A percentile compares a stretch with the other conserved stretches of the same genome.
Conservation (phyloP, 1,140 invertebrate genomes). For the Cherax destructor region DNA sequence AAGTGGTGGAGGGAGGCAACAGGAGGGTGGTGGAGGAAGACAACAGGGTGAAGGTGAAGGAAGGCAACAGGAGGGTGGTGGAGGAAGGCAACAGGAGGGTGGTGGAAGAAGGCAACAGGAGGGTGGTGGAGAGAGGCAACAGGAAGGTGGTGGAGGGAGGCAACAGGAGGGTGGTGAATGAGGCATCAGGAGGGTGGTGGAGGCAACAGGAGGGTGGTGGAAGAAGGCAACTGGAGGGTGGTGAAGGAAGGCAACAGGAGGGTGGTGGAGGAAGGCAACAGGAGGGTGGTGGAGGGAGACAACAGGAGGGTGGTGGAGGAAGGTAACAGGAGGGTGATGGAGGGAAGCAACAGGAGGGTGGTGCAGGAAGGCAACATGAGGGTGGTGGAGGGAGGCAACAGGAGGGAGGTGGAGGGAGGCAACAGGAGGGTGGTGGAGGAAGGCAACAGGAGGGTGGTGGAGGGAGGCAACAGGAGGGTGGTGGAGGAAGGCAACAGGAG, state of each 20-base stretch:
- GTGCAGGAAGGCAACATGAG: not conserved
- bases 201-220: not conserved
- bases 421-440: too few species aligned
- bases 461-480: too few species aligned
- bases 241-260: not conserved
- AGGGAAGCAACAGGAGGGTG: too few species aligned
- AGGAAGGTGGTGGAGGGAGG: not conserved
- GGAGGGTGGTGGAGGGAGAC: not conserved
- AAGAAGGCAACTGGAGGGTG: not conserved
- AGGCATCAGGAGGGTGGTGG: not conserved
- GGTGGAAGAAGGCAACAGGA: not conserved
- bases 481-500: too few species aligned
- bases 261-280: not conserved
- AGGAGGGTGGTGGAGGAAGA: too few species aligned
- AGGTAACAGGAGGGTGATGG: too few species aligned
- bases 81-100: too few species aligned
- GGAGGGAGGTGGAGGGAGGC: too few species aligned
- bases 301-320: not conserved
- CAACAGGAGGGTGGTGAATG: not conserved
- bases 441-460: too few species aligned
- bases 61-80: not conserved
- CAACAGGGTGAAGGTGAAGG: not conserved
- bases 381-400: too few species aligned
- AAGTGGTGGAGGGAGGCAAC: too few species aligned
- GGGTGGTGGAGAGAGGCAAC: not conserved